phyloP scores from a whole-genome alignment of 2,113 vertebrate species.

The Chloropsis hardwickii region DNA sequence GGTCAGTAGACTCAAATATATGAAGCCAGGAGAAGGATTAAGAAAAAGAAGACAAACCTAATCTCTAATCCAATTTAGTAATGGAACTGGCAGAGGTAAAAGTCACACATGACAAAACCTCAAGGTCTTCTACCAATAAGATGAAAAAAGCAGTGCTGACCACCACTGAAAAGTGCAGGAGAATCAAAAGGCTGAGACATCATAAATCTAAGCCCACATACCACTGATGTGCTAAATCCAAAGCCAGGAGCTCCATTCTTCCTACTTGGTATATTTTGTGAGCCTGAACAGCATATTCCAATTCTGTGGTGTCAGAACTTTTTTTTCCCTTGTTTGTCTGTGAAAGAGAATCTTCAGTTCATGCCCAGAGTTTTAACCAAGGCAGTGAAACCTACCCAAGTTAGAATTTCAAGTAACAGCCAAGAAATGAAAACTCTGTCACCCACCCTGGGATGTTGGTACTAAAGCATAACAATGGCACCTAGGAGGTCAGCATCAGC shows the following conservation, averaged over 20 bases:
- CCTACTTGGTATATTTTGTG: neutral
- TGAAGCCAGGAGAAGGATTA: neutral
- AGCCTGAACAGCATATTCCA: neutral
- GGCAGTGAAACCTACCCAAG: neutral
- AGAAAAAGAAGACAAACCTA: neutral
- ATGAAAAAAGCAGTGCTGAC: neutral
- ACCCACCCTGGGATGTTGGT: neutral
- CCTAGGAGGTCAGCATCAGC: neutral
- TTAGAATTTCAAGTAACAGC: neutral
- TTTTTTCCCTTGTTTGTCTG: neutral
- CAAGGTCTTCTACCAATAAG: neutral
- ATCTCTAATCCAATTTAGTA: neutral
- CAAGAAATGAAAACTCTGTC: conserved; percentile 1
- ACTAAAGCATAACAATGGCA: neutral
- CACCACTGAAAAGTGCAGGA: neutral
- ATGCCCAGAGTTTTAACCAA: conserved; percentile 36
- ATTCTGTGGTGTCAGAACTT: neutral
- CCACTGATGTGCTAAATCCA: neutral
- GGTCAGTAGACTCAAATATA: neutral
- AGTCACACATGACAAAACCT: neutral
- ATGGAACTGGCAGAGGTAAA: neutral
- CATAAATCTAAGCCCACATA: neutral
- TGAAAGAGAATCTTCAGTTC: neutral
- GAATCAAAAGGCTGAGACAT: neutral
- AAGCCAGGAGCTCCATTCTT: neutral